phyloP scores from a whole-genome alignment of 1,140 invertebrate species.

The Apis dorsata region DNA sequence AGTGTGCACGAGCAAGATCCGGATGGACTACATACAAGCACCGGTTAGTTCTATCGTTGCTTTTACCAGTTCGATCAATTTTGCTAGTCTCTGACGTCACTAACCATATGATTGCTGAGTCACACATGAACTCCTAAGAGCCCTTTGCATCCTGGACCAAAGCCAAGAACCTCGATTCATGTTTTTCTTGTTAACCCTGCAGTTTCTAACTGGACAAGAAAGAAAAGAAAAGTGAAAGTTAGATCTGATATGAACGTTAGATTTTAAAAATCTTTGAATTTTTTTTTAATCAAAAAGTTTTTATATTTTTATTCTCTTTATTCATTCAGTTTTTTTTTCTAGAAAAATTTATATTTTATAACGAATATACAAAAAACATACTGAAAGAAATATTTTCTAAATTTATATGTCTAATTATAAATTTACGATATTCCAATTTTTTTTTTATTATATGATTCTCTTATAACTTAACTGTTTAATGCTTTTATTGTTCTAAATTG shows the following conservation, averaged over 20 bases:
- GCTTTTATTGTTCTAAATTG: no score
- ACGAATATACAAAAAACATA: no score
- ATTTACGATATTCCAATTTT: no score
- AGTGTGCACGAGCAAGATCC: neutral
- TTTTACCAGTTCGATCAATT: slow-evolving; percentile 31
- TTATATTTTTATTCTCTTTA: neutral
- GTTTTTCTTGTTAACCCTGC: neutral
- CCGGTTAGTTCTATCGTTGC: neutral
- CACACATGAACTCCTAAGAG: slow-evolving; percentile 8
- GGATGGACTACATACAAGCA: neutral
- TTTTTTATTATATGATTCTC: no score
- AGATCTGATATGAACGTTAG: neutral
- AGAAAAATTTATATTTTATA: neutral
- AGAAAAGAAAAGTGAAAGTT: neutral
- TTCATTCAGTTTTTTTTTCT: neutral
- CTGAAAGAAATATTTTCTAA: no score
- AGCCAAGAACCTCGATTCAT: neutral
- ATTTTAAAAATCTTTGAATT: neutral
- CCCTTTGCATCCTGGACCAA: slow-evolving; percentile 8
- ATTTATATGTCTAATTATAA: no score
- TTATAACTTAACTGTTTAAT: no score
- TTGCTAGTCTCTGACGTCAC: slow-evolving; percentile 19
- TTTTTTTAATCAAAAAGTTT: neutral
- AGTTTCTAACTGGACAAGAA: neutral
- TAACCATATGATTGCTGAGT: slow-evolving; percentile 33